Percentiles rank a stretch among this genome's conserved stretches.
These are phyloP conservation scores for Ameiurus melas DNA, from an alignment of 2,113 vertebrate genomes.

Conservation along the genomic window DNA sequence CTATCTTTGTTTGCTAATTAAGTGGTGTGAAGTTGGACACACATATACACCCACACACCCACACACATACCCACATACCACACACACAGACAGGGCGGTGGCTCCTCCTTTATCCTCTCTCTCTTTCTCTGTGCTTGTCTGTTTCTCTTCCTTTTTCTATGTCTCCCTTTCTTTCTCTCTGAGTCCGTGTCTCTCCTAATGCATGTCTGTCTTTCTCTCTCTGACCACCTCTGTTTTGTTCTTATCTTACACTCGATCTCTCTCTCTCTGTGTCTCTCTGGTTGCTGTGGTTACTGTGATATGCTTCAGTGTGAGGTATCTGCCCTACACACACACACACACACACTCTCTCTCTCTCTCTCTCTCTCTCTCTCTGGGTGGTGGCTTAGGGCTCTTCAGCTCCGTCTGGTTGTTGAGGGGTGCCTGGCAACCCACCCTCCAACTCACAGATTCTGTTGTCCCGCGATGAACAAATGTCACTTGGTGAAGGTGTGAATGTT, in stretches of 20 bases:
- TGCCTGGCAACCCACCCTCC: constrained; percentile 43
- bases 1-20: background rate
- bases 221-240: background rate
- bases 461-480: constrained; percentile 44
- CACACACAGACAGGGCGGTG: background rate
- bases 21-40: background rate
- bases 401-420: constrained; percentile 47
- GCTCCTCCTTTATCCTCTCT: background rate
- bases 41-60: background rate
- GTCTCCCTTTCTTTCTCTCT: constrained; percentile 13
- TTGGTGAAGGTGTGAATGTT: constrained; percentile 38
- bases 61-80: background rate
- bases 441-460: constrained; percentile 41
- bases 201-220: background rate
- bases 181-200: background rate
- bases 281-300: constrained; percentile 10
- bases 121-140: background rate
- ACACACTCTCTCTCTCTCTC: constrained; percentile 41
- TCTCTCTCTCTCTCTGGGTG: constrained; percentile 11
- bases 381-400: constrained; percentile 30
- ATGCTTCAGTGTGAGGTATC: background rate
- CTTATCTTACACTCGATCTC: background rate
- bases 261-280: background rate
- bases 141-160: background rate
- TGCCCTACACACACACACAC: constrained; percentile 68